Conservation (phyloP, 2,113 vertebrate species). For the Piprites chloris region DNA sequence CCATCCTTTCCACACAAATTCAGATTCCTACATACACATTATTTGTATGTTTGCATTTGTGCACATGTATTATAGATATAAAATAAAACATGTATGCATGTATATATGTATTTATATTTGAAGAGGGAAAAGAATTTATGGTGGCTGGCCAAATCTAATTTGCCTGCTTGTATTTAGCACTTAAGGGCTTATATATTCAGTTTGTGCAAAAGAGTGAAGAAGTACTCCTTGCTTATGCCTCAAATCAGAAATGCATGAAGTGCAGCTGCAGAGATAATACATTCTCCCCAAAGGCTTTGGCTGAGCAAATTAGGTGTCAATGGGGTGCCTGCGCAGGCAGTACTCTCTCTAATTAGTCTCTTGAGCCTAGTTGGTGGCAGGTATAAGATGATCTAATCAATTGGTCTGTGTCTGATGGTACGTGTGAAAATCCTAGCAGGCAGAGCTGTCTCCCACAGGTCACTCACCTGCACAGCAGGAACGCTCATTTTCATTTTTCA, state of each 20-base stretch:
- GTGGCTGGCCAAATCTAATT: slow-evolving; percentile 64
- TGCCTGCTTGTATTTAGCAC: slow-evolving; percentile 75
- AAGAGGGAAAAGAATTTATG: slow-evolving; percentile 29
- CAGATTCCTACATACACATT: not conserved
- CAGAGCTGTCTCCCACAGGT: slow-evolving; percentile 82
- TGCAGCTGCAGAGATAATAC: slow-evolving; percentile 87
- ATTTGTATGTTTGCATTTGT: not conserved
- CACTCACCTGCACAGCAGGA: slow-evolving; percentile 81
- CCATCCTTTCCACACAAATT: not conserved
- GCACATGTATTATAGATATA: not conserved
- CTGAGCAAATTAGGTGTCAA: slow-evolving; percentile 90
- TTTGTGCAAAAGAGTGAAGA: slow-evolving; percentile 77
- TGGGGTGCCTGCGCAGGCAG: slow-evolving; percentile 85
- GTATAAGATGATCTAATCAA: slow-evolving; percentile 87
- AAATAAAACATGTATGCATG: not conserved
- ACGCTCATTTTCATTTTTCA: slow-evolving; percentile 81
- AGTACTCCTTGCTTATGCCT: slow-evolving; percentile 76
- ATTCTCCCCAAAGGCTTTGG: slow-evolving; percentile 85
- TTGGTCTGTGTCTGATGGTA: slow-evolving; percentile 85
- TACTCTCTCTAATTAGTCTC: slow-evolving; percentile 89
- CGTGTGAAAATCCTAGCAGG: slow-evolving; percentile 79
- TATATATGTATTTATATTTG: not conserved
- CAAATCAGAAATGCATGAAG: slow-evolving; percentile 83
- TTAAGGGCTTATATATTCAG: slow-evolving; percentile 73
- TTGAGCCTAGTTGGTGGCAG: slow-evolving; percentile 86